Evolutionary conservation across 2,888 invertebrate genomes (phyloP).

Genomic region (Gortyna flavago): DNA sequence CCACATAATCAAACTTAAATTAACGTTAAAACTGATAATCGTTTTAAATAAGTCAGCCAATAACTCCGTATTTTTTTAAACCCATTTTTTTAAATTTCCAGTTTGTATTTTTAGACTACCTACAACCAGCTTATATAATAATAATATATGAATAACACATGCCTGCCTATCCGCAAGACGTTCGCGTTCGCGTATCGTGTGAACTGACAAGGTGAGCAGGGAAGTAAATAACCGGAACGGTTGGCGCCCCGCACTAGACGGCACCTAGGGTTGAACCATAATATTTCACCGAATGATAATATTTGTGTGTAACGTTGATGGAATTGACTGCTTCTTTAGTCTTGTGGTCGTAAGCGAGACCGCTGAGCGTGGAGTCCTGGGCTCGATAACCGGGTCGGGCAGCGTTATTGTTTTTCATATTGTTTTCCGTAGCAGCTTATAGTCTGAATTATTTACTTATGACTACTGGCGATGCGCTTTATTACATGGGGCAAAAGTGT

Average conservation of each 20-base stretch:
- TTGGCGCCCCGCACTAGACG: constrained; percentile 57
- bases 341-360: not conserved
- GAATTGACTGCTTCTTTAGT: not conserved
- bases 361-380: not conserved
- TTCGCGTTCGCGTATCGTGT: constrained; percentile 24
- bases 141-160: constrained; percentile 7
- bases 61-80: not conserved
- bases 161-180: not conserved
- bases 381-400: not conserved
- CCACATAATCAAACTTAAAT: not conserved
- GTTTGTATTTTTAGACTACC: not conserved
- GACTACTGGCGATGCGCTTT: not conserved
- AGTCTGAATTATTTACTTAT: not conserved
- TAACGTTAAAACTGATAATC: not conserved
- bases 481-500: not conserved
- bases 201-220: constrained; percentile 61
- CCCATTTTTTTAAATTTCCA: not conserved
- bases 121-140: constrained; percentile 1
- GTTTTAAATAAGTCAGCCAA: not conserved
- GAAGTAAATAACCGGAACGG: constrained; percentile 68
- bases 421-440: not conserved
- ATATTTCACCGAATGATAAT: not conserved
- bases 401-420: not conserved
- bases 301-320: not conserved
- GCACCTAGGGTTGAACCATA: constrained; percentile 35